Conservation (phyloP, 2,888 invertebrate species). For the Selenia dentaria region DNA sequence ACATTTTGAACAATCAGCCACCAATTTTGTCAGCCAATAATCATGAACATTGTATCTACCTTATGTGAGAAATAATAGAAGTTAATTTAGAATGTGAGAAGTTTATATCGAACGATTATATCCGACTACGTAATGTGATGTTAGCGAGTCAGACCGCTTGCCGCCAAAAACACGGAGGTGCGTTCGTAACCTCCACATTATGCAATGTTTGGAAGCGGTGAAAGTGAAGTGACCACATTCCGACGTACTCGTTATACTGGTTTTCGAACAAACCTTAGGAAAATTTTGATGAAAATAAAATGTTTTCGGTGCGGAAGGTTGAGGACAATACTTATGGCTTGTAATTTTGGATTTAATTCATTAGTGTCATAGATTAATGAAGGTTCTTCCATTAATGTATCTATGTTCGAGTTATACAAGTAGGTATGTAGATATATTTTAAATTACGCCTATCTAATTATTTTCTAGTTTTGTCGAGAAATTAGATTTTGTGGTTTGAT, state of each 20-base stretch:
- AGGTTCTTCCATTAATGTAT: no score
- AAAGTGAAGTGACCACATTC: slow-evolving; percentile 65
- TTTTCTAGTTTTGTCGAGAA: no score
- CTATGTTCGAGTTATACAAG: no score
- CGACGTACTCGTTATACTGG: slow-evolving; percentile 33
- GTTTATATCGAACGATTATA: neutral
- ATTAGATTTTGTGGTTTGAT: no score
- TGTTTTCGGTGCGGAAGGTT: no score
- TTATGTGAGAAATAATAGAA: no score
- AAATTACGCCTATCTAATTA: no score
- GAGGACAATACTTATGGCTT: no score
- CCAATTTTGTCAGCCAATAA: neutral
- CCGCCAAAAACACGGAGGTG: slow-evolving; percentile 53
- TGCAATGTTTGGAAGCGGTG: slow-evolving; percentile 40
- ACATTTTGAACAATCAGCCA: neutral
- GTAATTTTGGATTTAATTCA: no score
- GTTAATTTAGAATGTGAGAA: slow-evolving; percentile 2
- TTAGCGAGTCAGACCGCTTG: slow-evolving; percentile 58
- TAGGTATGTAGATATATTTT: no score
- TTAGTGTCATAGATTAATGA: no score
- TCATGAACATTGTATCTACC: no score
- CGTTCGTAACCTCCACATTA: slow-evolving; percentile 37
- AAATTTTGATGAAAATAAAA: slow-evolving; percentile 20
- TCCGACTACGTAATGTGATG: slow-evolving; percentile 3
- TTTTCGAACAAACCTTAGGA: slow-evolving; percentile 21